Evolutionary conservation across 2,797 vertebrate genomes (phyloP), one percentile per base, ranked within the genome.

Genomic region (Cynopterus sphinx): DNA sequence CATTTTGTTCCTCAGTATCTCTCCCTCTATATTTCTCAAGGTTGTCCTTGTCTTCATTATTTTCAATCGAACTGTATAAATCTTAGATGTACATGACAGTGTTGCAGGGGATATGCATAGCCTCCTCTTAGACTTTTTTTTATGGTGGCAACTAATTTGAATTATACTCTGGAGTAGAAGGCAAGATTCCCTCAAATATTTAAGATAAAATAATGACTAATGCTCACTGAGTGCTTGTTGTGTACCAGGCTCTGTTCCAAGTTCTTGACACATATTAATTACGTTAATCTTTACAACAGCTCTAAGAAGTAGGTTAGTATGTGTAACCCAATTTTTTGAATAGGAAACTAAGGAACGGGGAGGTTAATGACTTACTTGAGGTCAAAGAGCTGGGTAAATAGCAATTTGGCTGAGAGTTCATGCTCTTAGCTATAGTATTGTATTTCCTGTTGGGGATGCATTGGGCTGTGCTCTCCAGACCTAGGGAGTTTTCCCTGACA

Each of bases 171-270:
- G 22, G 43, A 87, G 8, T n/a, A 79, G 43, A 63, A 85, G 70
- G 28, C 31, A 90, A 90, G 90, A 85, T 68, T 78, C 53, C 36
- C 33, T 95, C 46, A 87, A 43, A 65, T 57, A 28, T 87, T 78
- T 87, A 94, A 95, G 94, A 75, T 71, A 57, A 83, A 83, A 90
- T 90, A 70, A 77, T 83, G 90, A 91, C 24, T 73, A 71, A 33
- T 9, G 13, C 9, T 22, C 33, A 59, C 36, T 2, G 22, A 67
- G 24, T 87, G 11, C 51, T 84, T 85, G 78, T 33, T 84, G 11
- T 83, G 41, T 93, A 74, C 24, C 26, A 57, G 59, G 19, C 65
- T 78, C 51, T 84, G 28, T 53, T 74, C 8, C 51, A 78, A 82
- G 49, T 65, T 41, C 33, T 88, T 96, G 15, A n/a, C 77, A 59